Conservation (phyloP, 2,888 invertebrate species). For the Drosophila ochracea region DNA sequence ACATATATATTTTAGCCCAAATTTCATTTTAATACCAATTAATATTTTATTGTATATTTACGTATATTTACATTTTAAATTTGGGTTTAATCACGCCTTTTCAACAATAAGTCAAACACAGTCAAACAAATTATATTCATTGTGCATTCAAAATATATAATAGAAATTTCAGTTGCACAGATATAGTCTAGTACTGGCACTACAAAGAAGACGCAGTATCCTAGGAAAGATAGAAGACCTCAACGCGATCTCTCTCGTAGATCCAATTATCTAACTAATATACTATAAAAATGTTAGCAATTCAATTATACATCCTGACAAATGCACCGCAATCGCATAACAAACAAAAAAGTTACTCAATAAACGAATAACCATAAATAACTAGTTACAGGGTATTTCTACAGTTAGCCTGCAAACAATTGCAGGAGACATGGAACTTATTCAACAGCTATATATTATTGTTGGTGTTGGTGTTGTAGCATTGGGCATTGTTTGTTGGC, state of each 20-base stretch:
- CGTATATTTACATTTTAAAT: neutral
- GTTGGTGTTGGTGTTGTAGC: slow-evolving; percentile 18
- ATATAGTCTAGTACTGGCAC: no score
- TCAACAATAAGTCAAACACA: no score
- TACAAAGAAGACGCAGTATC: neutral
- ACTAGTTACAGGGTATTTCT: slow-evolving; percentile 9
- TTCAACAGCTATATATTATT: slow-evolving; percentile 21
- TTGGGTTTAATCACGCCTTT: neutral
- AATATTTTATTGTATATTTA: neutral
- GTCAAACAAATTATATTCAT: neutral
- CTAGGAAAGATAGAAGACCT: no score
- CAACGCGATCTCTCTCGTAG: neutral
- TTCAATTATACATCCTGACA: neutral
- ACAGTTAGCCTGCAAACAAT: neutral
- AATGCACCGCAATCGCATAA: neutral
- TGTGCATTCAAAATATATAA: neutral
- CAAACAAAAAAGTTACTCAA: neutral
- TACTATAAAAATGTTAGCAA: neutral
- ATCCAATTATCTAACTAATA: neutral
- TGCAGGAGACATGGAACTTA: neutral
- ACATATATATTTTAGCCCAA: neutral
- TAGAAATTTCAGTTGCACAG: neutral
- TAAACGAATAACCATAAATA: neutral
- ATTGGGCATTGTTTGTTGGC: slow-evolving; percentile 58
- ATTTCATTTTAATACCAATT: neutral